phyloP scores from a whole-genome alignment of 2,888 invertebrate species.

The Phortica okadai region DNA sequence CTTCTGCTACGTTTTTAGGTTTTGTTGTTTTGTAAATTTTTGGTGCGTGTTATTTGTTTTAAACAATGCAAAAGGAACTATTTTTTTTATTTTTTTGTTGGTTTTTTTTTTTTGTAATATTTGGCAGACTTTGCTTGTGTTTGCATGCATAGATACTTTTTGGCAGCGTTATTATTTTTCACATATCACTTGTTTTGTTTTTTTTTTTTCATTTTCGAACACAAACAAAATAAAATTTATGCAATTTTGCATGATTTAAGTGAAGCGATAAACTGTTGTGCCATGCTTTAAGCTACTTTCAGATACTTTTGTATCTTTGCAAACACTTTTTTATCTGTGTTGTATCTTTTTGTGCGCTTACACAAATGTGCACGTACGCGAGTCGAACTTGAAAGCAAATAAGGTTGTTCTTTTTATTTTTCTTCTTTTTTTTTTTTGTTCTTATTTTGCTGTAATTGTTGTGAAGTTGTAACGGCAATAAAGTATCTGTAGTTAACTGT shows the following conservation, averaged over 20 bases:
- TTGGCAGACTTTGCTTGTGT: not conserved
- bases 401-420: not conserved
- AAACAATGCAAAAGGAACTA: not conserved
- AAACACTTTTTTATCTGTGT: not conserved
- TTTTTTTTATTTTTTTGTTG: conserved; percentile 14
- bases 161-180: not conserved
- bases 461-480: too few relatives aligned
- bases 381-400: conserved; percentile 13
- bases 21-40: conserved; percentile 13
- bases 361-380: not conserved
- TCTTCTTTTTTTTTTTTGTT: conserved; percentile 9
- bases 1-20: conserved; percentile 25
- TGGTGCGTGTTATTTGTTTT: not conserved
- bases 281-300: not conserved
- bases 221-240: not conserved
- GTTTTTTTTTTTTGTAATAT: not conserved
- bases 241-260: not conserved
- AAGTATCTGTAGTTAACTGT: not conserved
- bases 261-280: not conserved
- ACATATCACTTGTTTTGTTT: conserved; percentile 8
- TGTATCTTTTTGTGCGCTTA: not conserved
- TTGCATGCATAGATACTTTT: conserved; percentile 2
- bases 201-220: conserved; percentile 12
- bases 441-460: conserved; percentile 3
- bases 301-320: conserved; percentile 23